These are phyloP conservation scores for Canis aureus DNA, from an alignment of 2,113 vertebrate species.

Conservation along the genomic window DNA sequence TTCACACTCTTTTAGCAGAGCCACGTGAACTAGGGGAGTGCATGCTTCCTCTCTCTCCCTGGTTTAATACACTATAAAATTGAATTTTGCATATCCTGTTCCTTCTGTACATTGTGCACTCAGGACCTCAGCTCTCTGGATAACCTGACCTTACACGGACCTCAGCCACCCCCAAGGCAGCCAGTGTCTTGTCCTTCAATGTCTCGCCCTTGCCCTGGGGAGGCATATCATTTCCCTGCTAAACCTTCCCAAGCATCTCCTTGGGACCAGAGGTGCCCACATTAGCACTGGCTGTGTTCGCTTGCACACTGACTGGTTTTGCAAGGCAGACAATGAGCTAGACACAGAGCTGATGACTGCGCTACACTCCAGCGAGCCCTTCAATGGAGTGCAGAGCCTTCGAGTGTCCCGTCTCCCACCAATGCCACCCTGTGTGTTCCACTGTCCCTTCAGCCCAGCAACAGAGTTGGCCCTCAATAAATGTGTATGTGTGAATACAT, in stretches of 20 bases:
- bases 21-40: rapidly evolving
- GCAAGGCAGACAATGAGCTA: not conserved
- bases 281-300: not conserved
- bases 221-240: not conserved
- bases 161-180: not conserved
- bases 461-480: not conserved
- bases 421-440: rapidly evolving
- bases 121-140: not conserved
- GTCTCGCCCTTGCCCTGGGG: not conserved
- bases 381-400: no score
- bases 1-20: rapidly evolving
- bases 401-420: no score
- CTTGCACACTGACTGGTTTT: not conserved
- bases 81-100: no score
- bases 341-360: not conserved
- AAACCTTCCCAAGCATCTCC: no score
- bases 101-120: rapidly evolving
- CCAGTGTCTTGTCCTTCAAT: not conserved
- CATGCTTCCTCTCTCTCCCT: no score
- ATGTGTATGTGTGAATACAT: not conserved
- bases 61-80: not conserved
- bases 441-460: not conserved
- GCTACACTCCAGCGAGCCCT: not conserved
- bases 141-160: not conserved
- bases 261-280: rapidly evolving